phyloP scores from a whole-genome alignment of 2,888 invertebrate species.

The Acronicta alni region DNA sequence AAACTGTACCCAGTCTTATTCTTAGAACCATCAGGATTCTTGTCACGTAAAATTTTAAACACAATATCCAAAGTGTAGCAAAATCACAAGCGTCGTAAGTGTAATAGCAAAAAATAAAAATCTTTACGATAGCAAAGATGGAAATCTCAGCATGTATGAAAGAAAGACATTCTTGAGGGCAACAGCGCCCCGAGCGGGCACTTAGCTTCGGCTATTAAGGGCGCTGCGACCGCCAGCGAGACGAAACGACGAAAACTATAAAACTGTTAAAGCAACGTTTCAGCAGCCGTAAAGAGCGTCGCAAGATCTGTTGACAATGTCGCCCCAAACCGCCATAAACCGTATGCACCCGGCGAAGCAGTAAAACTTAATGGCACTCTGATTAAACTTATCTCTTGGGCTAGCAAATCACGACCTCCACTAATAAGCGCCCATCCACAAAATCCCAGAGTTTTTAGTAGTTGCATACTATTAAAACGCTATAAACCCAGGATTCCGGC shows the following conservation, averaged over 20 bases:
- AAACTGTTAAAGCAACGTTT: constrained; percentile 89
- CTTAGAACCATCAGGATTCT: constrained; percentile 2
- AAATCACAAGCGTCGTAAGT: constrained; percentile 23
- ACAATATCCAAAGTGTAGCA: constrained; percentile 10
- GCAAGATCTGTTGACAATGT: constrained; percentile 89
- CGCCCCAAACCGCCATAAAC: constrained; percentile 85
- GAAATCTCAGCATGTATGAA: constrained; percentile 81
- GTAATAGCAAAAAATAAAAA: constrained; percentile 66
- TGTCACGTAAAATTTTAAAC: constrained; percentile 2
- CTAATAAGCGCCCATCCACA: constrained; percentile 75
- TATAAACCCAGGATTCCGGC: constrained; percentile 59
- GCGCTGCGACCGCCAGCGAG: constrained; percentile 85
- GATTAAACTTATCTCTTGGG: constrained; percentile 86
- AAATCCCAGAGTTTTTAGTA: constrained; percentile 62
- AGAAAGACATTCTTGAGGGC: constrained; percentile 85
- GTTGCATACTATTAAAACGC: constrained; percentile 65
- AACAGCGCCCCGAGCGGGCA: constrained; percentile 85
- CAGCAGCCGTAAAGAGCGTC: constrained; percentile 88
- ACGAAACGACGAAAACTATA: constrained; percentile 88
- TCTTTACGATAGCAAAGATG: constrained; percentile 81
- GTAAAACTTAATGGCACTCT: constrained; percentile 88
- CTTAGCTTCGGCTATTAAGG: constrained; percentile 88
- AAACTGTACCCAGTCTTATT: too few species aligned
- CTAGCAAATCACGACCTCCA: constrained; percentile 78
- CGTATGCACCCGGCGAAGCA: constrained; percentile 86